Conservation (phyloP, 2,888 invertebrate species). For the Andrena marginata region DNA sequence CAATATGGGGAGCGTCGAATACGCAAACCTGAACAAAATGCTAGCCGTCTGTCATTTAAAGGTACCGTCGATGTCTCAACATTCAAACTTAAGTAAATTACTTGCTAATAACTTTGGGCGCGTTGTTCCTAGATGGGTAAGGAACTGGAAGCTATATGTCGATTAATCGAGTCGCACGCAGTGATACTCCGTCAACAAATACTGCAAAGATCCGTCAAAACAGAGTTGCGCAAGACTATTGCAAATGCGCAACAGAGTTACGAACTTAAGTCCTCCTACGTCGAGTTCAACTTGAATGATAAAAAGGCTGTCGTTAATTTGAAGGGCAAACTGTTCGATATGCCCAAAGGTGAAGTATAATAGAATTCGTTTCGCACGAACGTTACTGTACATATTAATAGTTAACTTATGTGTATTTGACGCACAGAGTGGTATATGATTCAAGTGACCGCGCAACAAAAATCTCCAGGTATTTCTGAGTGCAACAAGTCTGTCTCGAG, state of each 20-base stretch:
- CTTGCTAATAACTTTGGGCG: neutral
- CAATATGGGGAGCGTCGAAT: conserved; percentile 72
- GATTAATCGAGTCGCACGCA: conserved; percentile 80
- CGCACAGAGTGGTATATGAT: conserved; percentile 81
- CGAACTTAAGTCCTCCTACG: conserved; percentile 73
- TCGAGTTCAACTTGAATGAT: conserved; percentile 66
- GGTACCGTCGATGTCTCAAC: conserved; percentile 55
- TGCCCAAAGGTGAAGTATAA: conserved; percentile 77
- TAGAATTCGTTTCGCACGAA: conserved; percentile 2
- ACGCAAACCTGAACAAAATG: conserved; percentile 75
- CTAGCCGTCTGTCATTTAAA: conserved; percentile 73
- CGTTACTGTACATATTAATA: neutral
- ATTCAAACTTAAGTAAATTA: neutral
- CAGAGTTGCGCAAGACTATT: conserved; percentile 67
- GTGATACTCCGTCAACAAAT: conserved; percentile 79
- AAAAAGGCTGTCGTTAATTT: conserved; percentile 63
- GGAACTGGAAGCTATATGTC: conserved; percentile 76
- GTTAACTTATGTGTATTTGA: neutral
- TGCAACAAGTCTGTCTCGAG: neutral
- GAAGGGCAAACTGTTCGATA: conserved; percentile 70
- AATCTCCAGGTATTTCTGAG: conserved; percentile 52
- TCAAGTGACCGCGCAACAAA: conserved; percentile 79
- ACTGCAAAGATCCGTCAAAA: conserved; percentile 77
- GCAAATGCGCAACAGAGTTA: conserved; percentile 53
- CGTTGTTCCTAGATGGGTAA: conserved; percentile 56